Evolutionary conservation across 2,113 vertebrate species (phyloP).

Genomic region (Thunnus thynnus): DNA sequence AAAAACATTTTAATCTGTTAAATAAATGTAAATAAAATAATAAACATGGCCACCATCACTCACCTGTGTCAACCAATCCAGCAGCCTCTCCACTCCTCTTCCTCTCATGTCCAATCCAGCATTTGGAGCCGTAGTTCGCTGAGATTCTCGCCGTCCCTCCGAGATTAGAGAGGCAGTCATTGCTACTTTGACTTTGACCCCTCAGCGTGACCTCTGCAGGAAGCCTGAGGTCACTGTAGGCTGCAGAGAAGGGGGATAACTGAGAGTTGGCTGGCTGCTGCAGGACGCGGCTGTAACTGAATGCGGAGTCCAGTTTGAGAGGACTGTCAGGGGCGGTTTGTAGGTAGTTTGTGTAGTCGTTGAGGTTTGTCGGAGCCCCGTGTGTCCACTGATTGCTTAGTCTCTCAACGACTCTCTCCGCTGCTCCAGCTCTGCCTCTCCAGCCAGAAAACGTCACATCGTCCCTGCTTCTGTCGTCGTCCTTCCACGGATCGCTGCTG

Average conservation of each 20-base stretch:
- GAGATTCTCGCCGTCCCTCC: neutral
- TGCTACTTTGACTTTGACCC: neutral
- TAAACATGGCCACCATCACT: neutral
- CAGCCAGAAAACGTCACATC: constrained; percentile 12
- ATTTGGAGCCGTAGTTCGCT: constrained; percentile 38
- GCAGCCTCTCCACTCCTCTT: constrained; percentile 71
- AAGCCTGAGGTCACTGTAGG: constrained; percentile 17
- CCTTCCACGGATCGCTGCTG: constrained; percentile 23
- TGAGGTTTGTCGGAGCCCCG: neutral
- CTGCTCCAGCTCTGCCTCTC: constrained; percentile 32
- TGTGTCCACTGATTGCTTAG: constrained; percentile 35
- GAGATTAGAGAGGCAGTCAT: neutral
- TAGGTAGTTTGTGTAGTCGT: neutral
- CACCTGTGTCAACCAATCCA: constrained; percentile 52
- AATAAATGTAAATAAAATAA: no score
- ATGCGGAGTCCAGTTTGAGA: constrained; percentile 29
- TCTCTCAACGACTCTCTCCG: constrained; percentile 53
- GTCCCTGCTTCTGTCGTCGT: constrained; percentile 7
- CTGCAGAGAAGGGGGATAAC: neutral
- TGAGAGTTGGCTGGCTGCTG: constrained; percentile 24
- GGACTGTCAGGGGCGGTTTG: neutral
- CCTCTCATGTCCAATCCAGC: constrained; percentile 68
- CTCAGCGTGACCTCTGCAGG: constrained; percentile 7
- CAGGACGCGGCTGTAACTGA: constrained; percentile 16
- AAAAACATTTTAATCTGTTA: neutral